Evolutionary conservation across 1,140 invertebrate genomes (phyloP).

Genomic region (Brachystomella parvula): DNA sequence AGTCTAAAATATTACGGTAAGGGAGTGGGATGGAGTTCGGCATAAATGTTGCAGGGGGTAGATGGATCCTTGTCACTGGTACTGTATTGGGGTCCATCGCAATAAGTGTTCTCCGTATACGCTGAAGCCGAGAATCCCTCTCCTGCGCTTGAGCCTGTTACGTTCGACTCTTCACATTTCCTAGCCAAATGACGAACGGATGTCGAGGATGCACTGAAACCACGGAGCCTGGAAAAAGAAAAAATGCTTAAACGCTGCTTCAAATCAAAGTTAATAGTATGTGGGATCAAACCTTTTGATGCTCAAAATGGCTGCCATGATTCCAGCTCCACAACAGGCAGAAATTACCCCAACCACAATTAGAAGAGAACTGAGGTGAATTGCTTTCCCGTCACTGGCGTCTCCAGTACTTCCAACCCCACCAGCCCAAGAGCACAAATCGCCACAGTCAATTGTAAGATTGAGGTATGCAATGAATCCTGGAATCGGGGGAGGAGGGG

Average conservation of each 20-base stretch:
- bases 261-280: background rate
- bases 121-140: background rate
- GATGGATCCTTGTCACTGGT: background rate
- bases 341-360: background rate
- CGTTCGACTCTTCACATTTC: background rate
- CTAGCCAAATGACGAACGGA: background rate
- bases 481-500: no score
- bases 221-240: background rate
- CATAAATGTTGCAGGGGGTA: background rate
- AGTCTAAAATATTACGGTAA: background rate
- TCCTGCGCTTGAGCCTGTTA: background rate
- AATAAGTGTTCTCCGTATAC: background rate
- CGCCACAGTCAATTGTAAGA: no score
- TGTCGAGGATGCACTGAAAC: background rate
- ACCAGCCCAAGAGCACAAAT: no score
- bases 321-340: background rate
- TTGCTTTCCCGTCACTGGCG: no score
- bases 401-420: no score
- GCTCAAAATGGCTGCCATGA: slow-evolving; percentile 6
- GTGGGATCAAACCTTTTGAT: background rate
- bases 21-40: slow-evolving; percentile 1
- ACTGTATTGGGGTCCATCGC: background rate
- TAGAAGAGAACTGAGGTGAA: slow-evolving; percentile 1
- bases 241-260: background rate
- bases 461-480: no score